Evolutionary conservation across 2,888 invertebrate genomes (phyloP), one percentile per base, ranked within the genome.

Genomic region (Aleiodes leptofemur): DNA sequence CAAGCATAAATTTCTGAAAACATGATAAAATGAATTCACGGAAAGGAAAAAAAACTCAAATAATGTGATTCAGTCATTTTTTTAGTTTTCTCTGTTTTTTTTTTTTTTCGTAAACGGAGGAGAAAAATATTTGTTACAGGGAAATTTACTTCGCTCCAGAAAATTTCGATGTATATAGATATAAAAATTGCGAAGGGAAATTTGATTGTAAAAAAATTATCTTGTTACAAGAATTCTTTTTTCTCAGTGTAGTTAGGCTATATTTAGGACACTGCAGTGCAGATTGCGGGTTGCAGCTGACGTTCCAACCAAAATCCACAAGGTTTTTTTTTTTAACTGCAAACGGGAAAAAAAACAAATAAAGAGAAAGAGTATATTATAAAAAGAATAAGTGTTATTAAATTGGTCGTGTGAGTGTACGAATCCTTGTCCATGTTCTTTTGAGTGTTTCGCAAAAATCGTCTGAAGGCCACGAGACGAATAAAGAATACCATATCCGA

Each of bases 201-300:
- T 23, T 23, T 23, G 23, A 2, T 23, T 1, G 2, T 23, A 23
- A 23, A 23, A 23, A 23, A 23, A 23, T 23, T 23, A 23, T 23
- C 23, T 2, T 23, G 23, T 23, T 2, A 23, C 23, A 2, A 23
- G 23, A 23, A 23, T 50, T 50, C 43, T 43, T 23, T 16, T 1
- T 16, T 38, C 50, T 68, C 23, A 50, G 14, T 2, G 61, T 38
- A 4, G 43, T 31, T 31, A 31, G 43, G 66, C 73, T 73, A 73
- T 69, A 73, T 73, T 73, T 73, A 73, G 73, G 57, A 69, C 23
- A 23, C 23, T 23, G 23, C 23, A 23, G 23, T 23, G 23, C 23
- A 23, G 23, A 23, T 23, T 23, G 23, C 23, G 23, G 23, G 77
- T 73, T 78, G 78, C 73, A 78, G 77, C 74, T 78, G 66, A 71